Percentiles rank a stretch among this genome's conserved stretches.
Conservation (phyloP, 2,113 vertebrate genomes). For the Nannospalax galili region DNA sequence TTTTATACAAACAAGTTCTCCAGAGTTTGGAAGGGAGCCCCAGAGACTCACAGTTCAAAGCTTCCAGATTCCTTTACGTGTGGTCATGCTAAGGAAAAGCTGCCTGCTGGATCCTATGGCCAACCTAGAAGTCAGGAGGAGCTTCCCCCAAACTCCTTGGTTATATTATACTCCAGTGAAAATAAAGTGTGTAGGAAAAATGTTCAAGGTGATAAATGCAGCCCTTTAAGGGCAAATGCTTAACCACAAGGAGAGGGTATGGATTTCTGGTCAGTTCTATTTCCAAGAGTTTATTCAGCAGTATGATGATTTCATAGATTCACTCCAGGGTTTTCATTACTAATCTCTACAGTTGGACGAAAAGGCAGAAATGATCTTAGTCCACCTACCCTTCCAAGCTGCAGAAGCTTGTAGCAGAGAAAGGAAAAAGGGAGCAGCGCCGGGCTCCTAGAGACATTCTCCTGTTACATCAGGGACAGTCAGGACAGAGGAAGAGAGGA, state of each 20-base stretch:
- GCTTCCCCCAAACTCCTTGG: not conserved
- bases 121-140: not conserved
- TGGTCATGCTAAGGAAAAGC: not conserved
- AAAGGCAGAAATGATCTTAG: not conserved
- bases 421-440: not conserved
- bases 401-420: not conserved
- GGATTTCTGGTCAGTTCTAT: constrained; percentile 29
- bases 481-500: not conserved
- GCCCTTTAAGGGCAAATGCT: not conserved
- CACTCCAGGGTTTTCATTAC: not conserved
- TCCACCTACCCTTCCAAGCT: not conserved
- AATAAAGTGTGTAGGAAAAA: constrained; percentile 48
- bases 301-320: not conserved
- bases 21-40: constrained; percentile 51
- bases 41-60: constrained; percentile 39
- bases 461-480: not conserved
- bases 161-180: constrained; percentile 56
- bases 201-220: constrained; percentile 22
- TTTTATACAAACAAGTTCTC: constrained; percentile 67
- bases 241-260: not conserved
- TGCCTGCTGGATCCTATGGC: not conserved
- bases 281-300: constrained; percentile 59
- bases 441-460: not conserved
- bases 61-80: constrained; percentile 24
- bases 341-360: not conserved